Evolutionary conservation across 1,140 invertebrate genomes (phyloP), one percentile per base, ranked within the genome.

Genomic region (Atta texana): DNA sequence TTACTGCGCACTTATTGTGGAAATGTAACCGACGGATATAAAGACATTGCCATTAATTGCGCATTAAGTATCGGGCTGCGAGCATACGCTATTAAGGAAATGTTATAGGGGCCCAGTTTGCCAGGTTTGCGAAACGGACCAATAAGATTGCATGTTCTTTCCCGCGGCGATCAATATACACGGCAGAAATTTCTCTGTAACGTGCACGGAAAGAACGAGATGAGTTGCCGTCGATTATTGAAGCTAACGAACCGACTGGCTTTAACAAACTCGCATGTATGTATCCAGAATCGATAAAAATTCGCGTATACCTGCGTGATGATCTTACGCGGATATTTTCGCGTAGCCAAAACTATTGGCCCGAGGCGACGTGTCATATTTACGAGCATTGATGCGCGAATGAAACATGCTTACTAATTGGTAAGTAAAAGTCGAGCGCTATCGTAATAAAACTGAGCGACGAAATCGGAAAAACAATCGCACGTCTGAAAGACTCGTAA

Each of bases 41-140:
- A 84, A 84, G 69, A 84, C 80, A 84, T 84, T 84, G 71, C 55
- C 39, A 57, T 84, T 74, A 84, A 84, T 84, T 61, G 80, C 69
- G n/a, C 80, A 51, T 84, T 51, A 84, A 74, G 57, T 84, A 82
- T 82, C n/a, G n/a, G 12, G 39, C 34, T 16, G 68, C 80, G 53
- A 49, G 31, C 3, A 28, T 34, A 34, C 18, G 80, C 69, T 21
- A 34, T 84, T 75, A 84, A 74, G 39, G 10, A 49, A 75, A 84
- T 55, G 28, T 84, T 84, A 84, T 63, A 34, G 24, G 14, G 44
- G 39, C 24, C 55, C 69, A 28, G 34, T 82, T 82, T 18, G 53
- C 24, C 66, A 55, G 2, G 34, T 59, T 74, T 61, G 55, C 57
- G 49, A 75, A 84, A 75, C 39, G 39, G 66, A 69, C 59, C 34